A percentile compares a stretch with the other conserved stretches of the same genome.
Conservation (phyloP, 2,113 vertebrate genomes). For the Illadopsis cleaveri region DNA sequence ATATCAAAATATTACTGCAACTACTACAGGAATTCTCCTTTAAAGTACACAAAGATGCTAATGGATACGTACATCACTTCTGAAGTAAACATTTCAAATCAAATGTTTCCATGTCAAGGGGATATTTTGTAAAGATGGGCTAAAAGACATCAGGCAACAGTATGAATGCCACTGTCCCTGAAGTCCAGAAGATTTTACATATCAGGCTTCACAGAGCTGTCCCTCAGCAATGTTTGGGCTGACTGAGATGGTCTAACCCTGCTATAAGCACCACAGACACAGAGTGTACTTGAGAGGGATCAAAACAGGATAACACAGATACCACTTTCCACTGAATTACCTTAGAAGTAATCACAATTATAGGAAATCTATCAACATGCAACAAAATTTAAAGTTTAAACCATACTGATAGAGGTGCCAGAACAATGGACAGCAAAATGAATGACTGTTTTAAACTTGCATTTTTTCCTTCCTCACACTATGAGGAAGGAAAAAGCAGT, state of each 20-base stretch:
- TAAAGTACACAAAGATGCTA: not conserved
- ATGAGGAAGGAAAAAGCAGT: not conserved
- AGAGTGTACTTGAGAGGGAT: accelerated
- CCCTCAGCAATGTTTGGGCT: not conserved
- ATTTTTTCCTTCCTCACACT: not conserved
- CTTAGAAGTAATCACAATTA: not conserved
- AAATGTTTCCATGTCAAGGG: not conserved
- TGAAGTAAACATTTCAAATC: not conserved
- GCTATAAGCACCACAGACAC: not conserved
- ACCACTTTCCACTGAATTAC: not conserved
- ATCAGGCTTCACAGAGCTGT: not conserved
- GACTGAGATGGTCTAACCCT: not conserved
- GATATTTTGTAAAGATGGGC: not conserved
- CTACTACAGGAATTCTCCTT: not conserved
- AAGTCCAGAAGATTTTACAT: not conserved
- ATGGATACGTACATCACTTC: accelerated
- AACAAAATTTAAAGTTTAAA: not conserved
- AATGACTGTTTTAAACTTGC: not conserved
- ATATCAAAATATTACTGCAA: not conserved
- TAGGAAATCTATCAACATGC: not conserved
- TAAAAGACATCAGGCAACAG: not conserved
- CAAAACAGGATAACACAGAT: not conserved
- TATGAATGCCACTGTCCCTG: not conserved
- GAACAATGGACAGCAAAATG: not conserved
- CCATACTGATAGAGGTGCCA: not conserved